phyloP scores from a whole-genome alignment of 2,113 vertebrate genomes.

The Cisticola juncidis region DNA sequence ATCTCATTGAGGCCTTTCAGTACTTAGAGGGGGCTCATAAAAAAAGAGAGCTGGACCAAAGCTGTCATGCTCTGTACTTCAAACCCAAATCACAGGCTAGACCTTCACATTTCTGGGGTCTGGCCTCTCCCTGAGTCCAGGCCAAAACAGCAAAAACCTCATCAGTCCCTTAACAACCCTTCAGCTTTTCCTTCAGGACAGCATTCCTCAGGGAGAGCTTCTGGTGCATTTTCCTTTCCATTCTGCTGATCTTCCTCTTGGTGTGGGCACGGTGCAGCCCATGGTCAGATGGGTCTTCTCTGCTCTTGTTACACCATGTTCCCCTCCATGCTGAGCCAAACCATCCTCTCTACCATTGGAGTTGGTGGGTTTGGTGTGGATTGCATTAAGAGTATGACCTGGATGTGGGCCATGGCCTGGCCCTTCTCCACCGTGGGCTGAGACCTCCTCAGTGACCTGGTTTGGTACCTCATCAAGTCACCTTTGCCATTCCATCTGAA shows the following conservation, averaged over 20 bases:
- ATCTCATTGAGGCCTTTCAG: not conserved
- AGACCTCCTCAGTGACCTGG: not conserved
- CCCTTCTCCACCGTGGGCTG: not conserved
- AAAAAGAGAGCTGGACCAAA: not conserved
- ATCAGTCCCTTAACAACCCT: not conserved
- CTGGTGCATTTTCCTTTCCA: not conserved
- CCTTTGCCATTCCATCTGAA: not conserved
- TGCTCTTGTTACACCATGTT: not conserved
- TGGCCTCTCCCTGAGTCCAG: not conserved
- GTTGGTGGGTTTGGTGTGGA: not conserved
- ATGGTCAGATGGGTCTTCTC: not conserved
- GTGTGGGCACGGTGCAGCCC: fast-evolving
- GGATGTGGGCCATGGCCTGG: not conserved
- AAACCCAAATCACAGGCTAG: not conserved
- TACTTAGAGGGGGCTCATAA: not conserved
- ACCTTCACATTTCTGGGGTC: not conserved
- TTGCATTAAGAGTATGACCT: not conserved
- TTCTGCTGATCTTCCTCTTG: not conserved
- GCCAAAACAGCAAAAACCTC: not conserved
- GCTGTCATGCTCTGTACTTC: not conserved
- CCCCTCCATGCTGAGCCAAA: not conserved
- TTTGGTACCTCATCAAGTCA: not conserved
- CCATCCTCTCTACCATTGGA: not conserved
- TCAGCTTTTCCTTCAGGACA: not conserved
- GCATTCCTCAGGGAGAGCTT: not conserved